phyloP scores from a whole-genome alignment of 2,113 vertebrate genomes.

The Trematomus loennbergii region DNA sequence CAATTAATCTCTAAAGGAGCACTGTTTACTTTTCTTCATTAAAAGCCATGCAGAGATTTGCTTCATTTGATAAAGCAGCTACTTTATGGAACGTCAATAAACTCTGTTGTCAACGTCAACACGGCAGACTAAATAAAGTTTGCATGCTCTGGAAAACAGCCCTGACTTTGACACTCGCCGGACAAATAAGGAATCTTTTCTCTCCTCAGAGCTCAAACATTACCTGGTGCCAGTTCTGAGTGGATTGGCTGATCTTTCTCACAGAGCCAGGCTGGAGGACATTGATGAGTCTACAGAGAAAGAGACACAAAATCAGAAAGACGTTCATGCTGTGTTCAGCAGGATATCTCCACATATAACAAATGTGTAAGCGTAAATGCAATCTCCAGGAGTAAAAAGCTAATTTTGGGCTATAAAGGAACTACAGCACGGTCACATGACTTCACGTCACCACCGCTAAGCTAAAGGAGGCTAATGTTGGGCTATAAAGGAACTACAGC shows the following conservation, averaged over 20 bases:
- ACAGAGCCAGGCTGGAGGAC: constrained; percentile 92
- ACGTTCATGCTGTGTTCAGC: too few species aligned
- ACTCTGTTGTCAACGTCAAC: constrained; percentile 4
- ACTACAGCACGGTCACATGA: too few species aligned
- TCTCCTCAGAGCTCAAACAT: constrained; percentile 10
- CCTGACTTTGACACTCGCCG: not conserved
- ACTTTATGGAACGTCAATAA: constrained; percentile 58
- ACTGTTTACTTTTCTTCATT: constrained; percentile 19
- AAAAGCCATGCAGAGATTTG: constrained; percentile 21
- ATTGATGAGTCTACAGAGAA: constrained; percentile 89
- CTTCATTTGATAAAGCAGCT: constrained; percentile 38
- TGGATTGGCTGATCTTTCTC: constrained; percentile 89
- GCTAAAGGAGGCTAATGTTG: too few species aligned
- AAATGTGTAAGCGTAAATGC: too few species aligned
- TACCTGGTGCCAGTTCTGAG: constrained; percentile 97
- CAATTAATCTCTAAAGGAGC: constrained; percentile 22
- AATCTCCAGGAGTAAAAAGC: too few species aligned
- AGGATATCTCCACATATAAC: too few species aligned
- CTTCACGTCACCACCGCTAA: too few species aligned
- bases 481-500: too few species aligned
- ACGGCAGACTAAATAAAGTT: not conserved
- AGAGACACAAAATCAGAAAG: not conserved
- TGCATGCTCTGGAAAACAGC: constrained; percentile 8
- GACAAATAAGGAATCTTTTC: constrained; percentile 1
- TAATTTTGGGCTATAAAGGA: too few species aligned